These are phyloP conservation scores for Cynopterus sphinx DNA, from an alignment of 2,797 vertebrate genomes.

Conservation along the genomic window DNA sequence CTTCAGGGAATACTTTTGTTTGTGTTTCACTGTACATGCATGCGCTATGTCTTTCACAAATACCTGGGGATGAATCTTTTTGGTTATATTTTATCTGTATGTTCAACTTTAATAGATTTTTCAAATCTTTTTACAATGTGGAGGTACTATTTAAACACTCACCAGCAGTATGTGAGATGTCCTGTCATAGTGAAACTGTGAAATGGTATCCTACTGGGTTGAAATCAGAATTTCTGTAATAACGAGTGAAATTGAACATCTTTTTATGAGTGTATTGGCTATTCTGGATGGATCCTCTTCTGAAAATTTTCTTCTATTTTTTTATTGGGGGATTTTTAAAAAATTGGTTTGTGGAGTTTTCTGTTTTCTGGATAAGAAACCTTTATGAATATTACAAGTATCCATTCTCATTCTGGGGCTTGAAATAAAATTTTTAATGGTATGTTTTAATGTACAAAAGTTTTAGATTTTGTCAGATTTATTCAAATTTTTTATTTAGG, in stretches of 20 bases:
- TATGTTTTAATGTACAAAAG: background rate
- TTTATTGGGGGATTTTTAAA: background rate
- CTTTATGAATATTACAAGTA: background rate
- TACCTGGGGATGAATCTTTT: background rate
- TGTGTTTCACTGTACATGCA: background rate
- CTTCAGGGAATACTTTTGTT: background rate
- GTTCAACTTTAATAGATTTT: background rate
- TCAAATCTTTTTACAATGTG: background rate
- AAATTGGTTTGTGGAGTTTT: background rate
- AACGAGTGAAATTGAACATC: background rate
- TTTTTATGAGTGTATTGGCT: background rate
- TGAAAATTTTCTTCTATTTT: background rate
- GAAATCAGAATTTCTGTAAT: background rate
- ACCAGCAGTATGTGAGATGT: background rate
- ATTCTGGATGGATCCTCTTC: background rate
- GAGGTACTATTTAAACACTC: background rate
- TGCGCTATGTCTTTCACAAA: background rate
- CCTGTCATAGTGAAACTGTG: background rate
- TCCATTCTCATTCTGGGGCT: background rate
- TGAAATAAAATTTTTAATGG: background rate
- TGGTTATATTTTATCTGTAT: background rate
- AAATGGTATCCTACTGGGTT: background rate
- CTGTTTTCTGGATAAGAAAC: background rate
- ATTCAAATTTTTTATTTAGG: background rate
- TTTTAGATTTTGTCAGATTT: slow-evolving; percentile 38